Evolutionary conservation across 37 sponge, comb jelly and placozoan species (phyloP), one percentile per base, ranked within the genome.

Genomic region (Halichondria panicea): DNA sequence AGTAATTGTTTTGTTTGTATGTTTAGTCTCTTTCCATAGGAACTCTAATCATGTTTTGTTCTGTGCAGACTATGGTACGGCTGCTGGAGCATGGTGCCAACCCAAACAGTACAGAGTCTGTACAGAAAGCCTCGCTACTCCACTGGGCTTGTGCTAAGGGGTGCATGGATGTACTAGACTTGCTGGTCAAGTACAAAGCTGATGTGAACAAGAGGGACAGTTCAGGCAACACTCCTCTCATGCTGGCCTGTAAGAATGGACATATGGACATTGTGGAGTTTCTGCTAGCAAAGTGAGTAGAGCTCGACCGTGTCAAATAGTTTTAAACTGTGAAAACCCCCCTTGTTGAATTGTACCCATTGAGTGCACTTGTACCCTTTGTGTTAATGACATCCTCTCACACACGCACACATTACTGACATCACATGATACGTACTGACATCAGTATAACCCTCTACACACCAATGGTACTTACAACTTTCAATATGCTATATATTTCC

Each of bases 11-110:
- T n/a, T n/a, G n/a, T n/a, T n/a, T n/a, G n/a, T n/a, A n/a, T n/a
- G n/a, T n/a, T n/a, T n/a, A n/a, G n/a, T n/a, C n/a, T n/a, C n/a
- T n/a, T n/a, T n/a, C n/a, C n/a, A n/a, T n/a, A n/a, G n/a, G n/a
- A n/a, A n/a, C n/a, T n/a, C n/a, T n/a, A n/a, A n/a, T n/a, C n/a
- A n/a, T n/a, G n/a, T n/a, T n/a, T n/a, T n/a, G n/a, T n/a, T n/a
- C n/a, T n/a, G n/a, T 79, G 0, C 70, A 88, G 88, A 43, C 72
- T 5, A 58, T 88, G 45, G 71, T 71, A 45, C 74, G 55, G 6
- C 62, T 88, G 22, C 55, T 88, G 39, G 74, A 77, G 12, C 83
- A 82, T 65, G 92, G 88, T 25, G 92, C 92, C 39, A 68, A 91
- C 73, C 88, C 92, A 21, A 79, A 78, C 32, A 39, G 53, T 2